These are phyloP conservation scores for Thymelicus lineola DNA, from an alignment of 2,888 invertebrate genomes.

Conservation along the genomic window DNA sequence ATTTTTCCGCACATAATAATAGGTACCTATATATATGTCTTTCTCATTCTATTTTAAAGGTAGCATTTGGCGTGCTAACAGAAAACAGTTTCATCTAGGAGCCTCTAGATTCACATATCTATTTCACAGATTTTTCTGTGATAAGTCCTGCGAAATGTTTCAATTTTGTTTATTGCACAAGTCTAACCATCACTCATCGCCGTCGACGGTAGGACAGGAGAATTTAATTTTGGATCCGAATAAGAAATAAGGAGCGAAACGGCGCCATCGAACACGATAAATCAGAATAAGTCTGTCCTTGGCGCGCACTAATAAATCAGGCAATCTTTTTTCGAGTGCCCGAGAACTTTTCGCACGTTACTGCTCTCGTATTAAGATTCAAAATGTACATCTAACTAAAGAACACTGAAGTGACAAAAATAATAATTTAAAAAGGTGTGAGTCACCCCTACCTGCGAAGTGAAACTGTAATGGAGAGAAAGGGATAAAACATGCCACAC, in stretches of 20 bases:
- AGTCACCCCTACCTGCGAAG: constrained; percentile 58
- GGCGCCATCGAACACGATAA: constrained; percentile 65
- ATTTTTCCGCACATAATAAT: too few relatives aligned
- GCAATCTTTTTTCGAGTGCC: constrained; percentile 22
- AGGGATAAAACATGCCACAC: constrained; percentile 50
- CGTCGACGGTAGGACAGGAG: constrained; percentile 32
- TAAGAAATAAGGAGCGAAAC: constrained; percentile 50
- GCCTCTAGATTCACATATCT: too few relatives aligned
- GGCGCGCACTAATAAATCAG: constrained; percentile 45
- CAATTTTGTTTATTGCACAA: background rate
- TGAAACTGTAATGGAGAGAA: constrained; percentile 46
- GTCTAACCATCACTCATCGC: background rate
- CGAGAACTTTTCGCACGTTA: constrained; percentile 12
- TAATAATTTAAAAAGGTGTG: constrained; percentile 43
- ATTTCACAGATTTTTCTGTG: too few relatives aligned
- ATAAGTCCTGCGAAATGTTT: too few relatives aligned
- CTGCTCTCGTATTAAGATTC: constrained; percentile 22
- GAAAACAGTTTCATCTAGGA: too few relatives aligned
- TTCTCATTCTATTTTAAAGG: too few relatives aligned
- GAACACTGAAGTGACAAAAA: constrained; percentile 25
- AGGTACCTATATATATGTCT: too few relatives aligned
- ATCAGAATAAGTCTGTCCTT: constrained; percentile 52
- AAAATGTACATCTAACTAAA: constrained; percentile 26
- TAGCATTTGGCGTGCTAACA: too few relatives aligned
- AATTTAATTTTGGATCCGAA: constrained; percentile 57